Conservation (phyloP, 2,113 vertebrate species). For the Aptenodytes patagonicus region DNA sequence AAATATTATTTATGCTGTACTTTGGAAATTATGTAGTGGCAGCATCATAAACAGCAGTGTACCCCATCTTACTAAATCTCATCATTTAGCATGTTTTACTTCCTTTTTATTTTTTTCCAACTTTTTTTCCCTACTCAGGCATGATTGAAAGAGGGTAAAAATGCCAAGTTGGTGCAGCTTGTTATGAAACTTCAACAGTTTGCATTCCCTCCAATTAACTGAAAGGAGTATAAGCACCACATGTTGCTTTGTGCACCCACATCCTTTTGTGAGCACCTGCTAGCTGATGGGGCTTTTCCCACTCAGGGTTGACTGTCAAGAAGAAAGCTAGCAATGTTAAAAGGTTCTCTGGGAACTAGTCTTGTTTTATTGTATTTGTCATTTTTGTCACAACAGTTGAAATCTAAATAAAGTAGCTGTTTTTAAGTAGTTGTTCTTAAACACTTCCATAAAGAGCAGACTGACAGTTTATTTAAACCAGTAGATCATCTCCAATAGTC, state of each 20-base stretch:
- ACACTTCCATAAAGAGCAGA: not conserved
- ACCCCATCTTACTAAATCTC: not conserved
- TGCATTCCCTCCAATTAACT: not conserved
- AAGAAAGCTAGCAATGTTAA: not conserved
- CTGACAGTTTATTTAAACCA: not conserved
- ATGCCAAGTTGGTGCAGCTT: not conserved
- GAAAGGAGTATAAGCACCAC: not conserved
- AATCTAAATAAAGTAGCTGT: not conserved
- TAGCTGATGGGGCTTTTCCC: not conserved
- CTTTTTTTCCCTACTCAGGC: not conserved
- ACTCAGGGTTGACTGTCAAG: not conserved
- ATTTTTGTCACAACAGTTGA: not conserved
- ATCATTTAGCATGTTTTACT: not conserved
- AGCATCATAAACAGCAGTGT: not conserved
- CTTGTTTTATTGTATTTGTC: not conserved
- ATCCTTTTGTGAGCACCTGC: not conserved
- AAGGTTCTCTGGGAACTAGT: not conserved
- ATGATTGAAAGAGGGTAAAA: not conserved
- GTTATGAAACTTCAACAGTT: not conserved
- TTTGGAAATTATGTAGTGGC: not conserved
- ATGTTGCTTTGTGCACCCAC: not conserved
- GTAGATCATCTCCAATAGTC: not conserved
- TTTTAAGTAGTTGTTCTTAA: not conserved
- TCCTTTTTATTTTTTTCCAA: not conserved
- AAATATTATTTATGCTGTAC: not conserved